Base-by-base conservation (phyloP, 2,797 vertebrate species). In the Catharus ustulatus region DNA sequence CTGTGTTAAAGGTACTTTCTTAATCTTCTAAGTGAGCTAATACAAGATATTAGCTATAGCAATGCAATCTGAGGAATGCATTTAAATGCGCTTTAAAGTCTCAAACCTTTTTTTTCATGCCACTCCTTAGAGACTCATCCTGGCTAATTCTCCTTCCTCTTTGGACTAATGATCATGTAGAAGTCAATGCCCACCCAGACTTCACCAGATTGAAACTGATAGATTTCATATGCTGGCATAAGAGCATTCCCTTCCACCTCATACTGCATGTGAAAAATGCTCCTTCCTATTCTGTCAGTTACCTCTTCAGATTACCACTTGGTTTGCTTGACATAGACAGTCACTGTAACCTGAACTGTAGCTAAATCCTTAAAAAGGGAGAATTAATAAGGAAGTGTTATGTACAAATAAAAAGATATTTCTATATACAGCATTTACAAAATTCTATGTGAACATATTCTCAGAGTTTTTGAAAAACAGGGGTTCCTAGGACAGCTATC, bases 351-450 rank as follows among this genome's bases (percentile, higher is more conserved):
- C 43, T 84, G 49, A 87, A 77, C 49, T 75, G 63, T 8, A 82
- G 40, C 40, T 88, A 93, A 90, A 82, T 40, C 51, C n/a, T 67
- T 94, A 57, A 52, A 69, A 86, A 52, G 23, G n/a, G 21, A 32
- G 23, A 64, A 42, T 40, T 36, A 91, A 61, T 74, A 90, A 82
- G 51, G 43, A 87, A 62, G 38, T 26, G 15, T 93, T 87, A 93
- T 4, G 21, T 43, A 93, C 52, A 95, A 72, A 67, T 80, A 90
- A 94, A 29, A 87, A 87, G 74, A 52, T 34, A 63, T 24, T 81
- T 94, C 38, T 84, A 68, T 36, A 78, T 42, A 94, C n/a, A 95
- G 15, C 42, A 93, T 67, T 87, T 79, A 69, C 20, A 84, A 84
- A 89, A 54, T 80, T 89, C 67, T 89, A 61, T 18, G 71, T 49